Evolutionary conservation across 2,888 invertebrate species (phyloP).

Genomic region (Tetanocera ferruginea): DNA sequence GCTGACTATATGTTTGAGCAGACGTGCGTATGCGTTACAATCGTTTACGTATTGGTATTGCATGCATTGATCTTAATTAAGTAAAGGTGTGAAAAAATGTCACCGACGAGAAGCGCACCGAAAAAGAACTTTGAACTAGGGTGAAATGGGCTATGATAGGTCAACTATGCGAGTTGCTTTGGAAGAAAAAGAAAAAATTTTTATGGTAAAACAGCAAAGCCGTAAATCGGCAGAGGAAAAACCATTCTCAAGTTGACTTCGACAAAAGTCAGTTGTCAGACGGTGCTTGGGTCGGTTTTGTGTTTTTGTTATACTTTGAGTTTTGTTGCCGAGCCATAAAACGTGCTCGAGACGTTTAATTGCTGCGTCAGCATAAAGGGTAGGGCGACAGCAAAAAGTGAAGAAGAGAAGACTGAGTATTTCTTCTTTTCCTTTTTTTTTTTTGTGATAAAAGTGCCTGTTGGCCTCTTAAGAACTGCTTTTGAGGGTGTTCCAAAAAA

Average conservation of each 20-base stretch:
- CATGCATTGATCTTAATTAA: conserved; percentile 15
- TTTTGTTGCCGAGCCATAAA: neutral
- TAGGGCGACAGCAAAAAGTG: neutral
- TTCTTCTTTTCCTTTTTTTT: too few species aligned
- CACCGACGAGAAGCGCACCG: neutral
- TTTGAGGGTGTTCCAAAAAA: neutral
- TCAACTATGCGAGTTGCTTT: neutral
- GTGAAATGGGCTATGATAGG: neutral
- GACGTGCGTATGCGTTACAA: neutral
- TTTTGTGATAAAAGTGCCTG: too few species aligned
- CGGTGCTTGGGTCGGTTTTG: neutral
- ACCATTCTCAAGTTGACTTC: neutral
- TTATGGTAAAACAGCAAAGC: neutral
- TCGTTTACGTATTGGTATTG: neutral
- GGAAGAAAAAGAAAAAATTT: neutral
- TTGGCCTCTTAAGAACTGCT: neutral
- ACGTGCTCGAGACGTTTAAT: conserved; percentile 6
- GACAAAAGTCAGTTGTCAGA: neutral
- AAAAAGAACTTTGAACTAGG: too few species aligned
- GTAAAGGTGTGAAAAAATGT: conserved; percentile 19
- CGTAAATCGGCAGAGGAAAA: neutral
- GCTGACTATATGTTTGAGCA: neutral
- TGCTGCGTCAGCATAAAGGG: neutral
- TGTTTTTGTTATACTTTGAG: neutral
- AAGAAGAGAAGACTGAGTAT: neutral